phyloP scores from a whole-genome alignment of 2,888 invertebrate genomes.

The Thera obeliscata region DNA sequence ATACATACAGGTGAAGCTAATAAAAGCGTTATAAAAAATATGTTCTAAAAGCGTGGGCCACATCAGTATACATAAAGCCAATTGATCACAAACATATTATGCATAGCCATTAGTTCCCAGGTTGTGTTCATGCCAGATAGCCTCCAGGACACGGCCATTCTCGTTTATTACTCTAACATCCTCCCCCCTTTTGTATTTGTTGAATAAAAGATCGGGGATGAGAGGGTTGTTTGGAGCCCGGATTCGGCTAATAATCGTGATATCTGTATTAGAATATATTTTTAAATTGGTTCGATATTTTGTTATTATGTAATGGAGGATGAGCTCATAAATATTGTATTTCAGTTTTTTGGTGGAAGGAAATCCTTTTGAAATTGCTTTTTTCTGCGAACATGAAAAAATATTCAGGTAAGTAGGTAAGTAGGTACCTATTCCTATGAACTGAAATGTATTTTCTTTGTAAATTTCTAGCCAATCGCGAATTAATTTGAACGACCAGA shows the following conservation, averaged over 20 bases:
- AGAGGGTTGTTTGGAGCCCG: slow-evolving; percentile 28
- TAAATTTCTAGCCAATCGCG: background rate
- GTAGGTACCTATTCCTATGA: background rate
- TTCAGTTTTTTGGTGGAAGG: slow-evolving; percentile 9
- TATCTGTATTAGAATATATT: slow-evolving; percentile 35
- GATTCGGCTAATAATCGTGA: slow-evolving; percentile 37
- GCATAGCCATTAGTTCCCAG: no score
- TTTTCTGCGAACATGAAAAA: slow-evolving; percentile 1
- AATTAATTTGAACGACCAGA: no score
- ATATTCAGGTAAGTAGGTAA: background rate
- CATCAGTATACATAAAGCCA: no score
- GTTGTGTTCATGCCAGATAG: background rate
- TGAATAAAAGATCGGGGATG: slow-evolving; percentile 40
- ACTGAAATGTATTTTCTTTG: background rate
- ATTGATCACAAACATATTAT: no score
- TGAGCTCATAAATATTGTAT: slow-evolving; percentile 13
- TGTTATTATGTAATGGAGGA: slow-evolving; percentile 16
- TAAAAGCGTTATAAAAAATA: no score
- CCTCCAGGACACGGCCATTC: background rate
- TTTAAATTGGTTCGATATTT: slow-evolving; percentile 21
- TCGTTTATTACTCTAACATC: slow-evolving; percentile 9
- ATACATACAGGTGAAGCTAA: no score
- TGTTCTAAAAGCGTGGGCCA: no score
- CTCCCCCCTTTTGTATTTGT: slow-evolving; percentile 34
- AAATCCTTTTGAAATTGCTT: slow-evolving; percentile 7